phyloP scores from a whole-genome alignment of 2,888 invertebrate species.

The Drosophila tripunctata region DNA sequence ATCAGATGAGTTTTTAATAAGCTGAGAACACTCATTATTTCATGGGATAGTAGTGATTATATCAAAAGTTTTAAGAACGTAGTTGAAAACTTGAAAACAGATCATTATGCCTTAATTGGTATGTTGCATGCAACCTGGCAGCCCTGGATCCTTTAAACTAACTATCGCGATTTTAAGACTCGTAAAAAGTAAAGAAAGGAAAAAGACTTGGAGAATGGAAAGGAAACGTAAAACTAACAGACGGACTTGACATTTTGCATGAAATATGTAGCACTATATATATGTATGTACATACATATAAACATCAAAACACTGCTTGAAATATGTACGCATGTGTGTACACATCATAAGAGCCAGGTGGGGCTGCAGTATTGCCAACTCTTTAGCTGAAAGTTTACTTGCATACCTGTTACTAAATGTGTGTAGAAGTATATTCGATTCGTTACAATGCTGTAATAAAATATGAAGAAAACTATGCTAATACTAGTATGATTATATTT shows the following conservation, averaged over 20 bases:
- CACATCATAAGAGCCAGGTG: constrained; percentile 36
- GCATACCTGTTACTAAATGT: neutral
- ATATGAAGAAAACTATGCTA: no score
- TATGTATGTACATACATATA: constrained; percentile 9
- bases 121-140: constrained; percentile 3
- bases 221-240: constrained; percentile 63
- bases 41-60: neutral
- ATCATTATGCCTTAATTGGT: neutral
- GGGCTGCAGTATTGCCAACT: constrained; percentile 50
- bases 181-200: neutral
- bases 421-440: neutral
- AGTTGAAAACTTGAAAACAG: neutral
- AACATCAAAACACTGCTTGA: neutral
- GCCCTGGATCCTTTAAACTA: neutral
- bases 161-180: constrained; percentile 18
- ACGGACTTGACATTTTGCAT: constrained; percentile 71
- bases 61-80: neutral
- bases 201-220: constrained; percentile 11
- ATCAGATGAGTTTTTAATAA: neutral
- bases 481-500: no score
- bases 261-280: constrained; percentile 57
- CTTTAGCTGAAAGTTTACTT: constrained; percentile 52
- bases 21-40: neutral
- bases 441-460: no score
- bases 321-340: constrained; percentile 8